Evolutionary conservation across 2,797 vertebrate genomes (phyloP), one percentile per base, ranked within the genome.

Genomic region (Alauda arvensis): DNA sequence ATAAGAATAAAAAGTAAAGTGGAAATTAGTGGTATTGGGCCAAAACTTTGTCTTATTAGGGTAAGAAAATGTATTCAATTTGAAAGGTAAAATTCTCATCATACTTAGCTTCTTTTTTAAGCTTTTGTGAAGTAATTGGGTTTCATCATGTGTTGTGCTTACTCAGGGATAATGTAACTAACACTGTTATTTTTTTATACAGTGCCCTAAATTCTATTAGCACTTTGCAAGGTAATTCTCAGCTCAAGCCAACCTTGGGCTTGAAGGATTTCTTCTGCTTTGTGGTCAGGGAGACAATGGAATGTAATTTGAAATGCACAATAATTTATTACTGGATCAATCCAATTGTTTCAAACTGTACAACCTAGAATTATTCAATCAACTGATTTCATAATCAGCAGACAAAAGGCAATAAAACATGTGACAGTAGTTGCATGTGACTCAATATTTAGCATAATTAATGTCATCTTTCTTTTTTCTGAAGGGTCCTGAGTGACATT

Each of bases 1-100:
- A 84, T 98, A 18, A 98, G 97, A 96, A 77, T 98, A 77, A 95
- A 46, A 72, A 96, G 97, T 96, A 98, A 97, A 95, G 94, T 98
- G 83, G 85, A 96, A 81, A 97, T 98, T 89, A 95, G 94, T 93
- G 94, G 95, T 65, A 87, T 77, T 45, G 49, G 91, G 74, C 89
- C 96, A 43, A 92, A 95, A 85, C 96, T 91, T 66, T 97, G 94
- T 81, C 67, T 98, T 60, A 93, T 98, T 81, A 98, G 97, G 97
- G 97, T 98, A 98, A 97, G 94, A 89, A 94, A 95, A 92, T 53
- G 5, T 66, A 87, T 91, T 82, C 45, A 33, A n/a, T 94, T 90
- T 95, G 70, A 94, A 96, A 95, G 62, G 87, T 94, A 89, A 94
- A 95, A 95, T 92, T 94, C 75, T 87, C 46, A 74, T 93, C 52